Evolutionary conservation across 2,113 vertebrate species (phyloP), one percentile per base, ranked within the genome.

Genomic region (Syngnathoides biaculeatus): DNA sequence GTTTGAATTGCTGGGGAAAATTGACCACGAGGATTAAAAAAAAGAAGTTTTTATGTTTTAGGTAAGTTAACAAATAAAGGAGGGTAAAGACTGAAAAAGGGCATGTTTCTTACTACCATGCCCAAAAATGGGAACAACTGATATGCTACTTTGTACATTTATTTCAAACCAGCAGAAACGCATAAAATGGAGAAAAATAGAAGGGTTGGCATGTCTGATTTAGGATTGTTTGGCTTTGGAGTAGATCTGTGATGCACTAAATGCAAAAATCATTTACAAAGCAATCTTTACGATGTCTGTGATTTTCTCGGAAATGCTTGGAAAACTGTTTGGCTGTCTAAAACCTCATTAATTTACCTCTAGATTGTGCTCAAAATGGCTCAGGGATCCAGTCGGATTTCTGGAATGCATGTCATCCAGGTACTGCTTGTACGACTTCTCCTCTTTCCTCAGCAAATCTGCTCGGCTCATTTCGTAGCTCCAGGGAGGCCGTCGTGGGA

Each of bases 321-420:
- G 24, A 53, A 39, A 17, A 35, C 6, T 4, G 20, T 50, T 50
- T 56, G 24, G 3, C 22, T 42, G 8, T 22, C 35, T 19, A 24
- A 24, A 20, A 39, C 14, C 22, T 4, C 3, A 20, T 26, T 12
- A 15, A 47, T 73, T 88, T 65, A 96, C 95, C 93, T 97, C 95
- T 45, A 97, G 81, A 78, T 97, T 97, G 87, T 97, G 94, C 72
- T 97, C 95, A 76, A 95, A 97, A 90, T 96, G 94, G 88, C 95
- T 96, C 50, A 97, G 94, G 40, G 93, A 87, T 39, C 92, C 90
- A 0, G 89, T 87, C 4, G 91, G 79, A 71, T 94, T 95, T 56
- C 89, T 90, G 55, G 91, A 92, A 62, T 93, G 91, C 64, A 97
- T 89, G 72, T 91, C 90, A 38, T 92, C 91, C 40, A 96, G 86